Evolutionary conservation across 2,113 vertebrate genomes (phyloP).

Genomic region (Balaeniceps rex): DNA sequence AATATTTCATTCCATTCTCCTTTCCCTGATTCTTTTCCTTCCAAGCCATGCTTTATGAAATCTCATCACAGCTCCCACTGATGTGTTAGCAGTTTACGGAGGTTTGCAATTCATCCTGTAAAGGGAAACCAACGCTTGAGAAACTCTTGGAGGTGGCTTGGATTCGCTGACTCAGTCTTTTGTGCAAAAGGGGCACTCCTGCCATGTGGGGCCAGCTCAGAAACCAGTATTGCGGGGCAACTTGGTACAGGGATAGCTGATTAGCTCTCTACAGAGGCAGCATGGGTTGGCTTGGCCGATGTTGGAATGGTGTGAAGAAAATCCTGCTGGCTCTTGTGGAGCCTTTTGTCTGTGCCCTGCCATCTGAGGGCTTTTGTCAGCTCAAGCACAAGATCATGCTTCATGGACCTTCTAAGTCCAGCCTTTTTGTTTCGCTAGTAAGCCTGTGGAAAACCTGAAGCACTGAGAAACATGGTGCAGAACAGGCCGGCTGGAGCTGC

Average conservation of each 20-base stretch:
- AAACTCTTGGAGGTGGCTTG: neutral
- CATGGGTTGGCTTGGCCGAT: neutral
- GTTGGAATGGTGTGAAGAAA: neutral
- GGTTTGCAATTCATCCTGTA: neutral
- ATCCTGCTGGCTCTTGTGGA: neutral
- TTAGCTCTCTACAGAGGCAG: neutral
- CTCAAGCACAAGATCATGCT: neutral
- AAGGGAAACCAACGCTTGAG: neutral
- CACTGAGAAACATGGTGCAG: neutral
- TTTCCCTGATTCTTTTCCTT: neutral
- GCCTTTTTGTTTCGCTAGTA: neutral
- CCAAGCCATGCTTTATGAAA: neutral
- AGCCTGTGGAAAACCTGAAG: neutral
- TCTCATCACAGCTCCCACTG: neutral
- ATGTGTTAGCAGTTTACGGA: neutral
- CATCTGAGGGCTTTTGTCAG: neutral
- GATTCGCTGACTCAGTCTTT: neutral
- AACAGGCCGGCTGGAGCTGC: neutral
- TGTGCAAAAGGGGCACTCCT: neutral
- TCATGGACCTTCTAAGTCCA: neutral
- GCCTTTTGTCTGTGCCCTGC: neutral
- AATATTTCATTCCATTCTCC: neutral
- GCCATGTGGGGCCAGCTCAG: neutral
- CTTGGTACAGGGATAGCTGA: neutral
- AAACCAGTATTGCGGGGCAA: neutral